These are phyloP conservation scores for Bovichtus diacanthus DNA, from an alignment of 2,797 vertebrate genomes.

Conservation along the genomic window DNA sequence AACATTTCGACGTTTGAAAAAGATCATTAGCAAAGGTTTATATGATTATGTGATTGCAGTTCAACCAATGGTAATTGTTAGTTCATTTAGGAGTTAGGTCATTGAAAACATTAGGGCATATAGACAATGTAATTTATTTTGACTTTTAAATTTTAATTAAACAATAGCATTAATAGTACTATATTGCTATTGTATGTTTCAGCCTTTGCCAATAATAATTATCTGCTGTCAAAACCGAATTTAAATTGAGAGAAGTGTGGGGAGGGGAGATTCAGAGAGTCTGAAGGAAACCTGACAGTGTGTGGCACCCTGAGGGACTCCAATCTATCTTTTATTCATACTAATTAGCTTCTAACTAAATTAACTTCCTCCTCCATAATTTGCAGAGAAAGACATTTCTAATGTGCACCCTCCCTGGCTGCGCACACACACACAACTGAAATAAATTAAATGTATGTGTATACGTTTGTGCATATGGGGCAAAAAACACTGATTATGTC, in stretches of 20 bases:
- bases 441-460: slow-evolving; percentile 35
- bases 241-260: slow-evolving; percentile 37
- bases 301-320: slow-evolving; percentile 70
- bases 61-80: background rate
- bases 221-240: slow-evolving; percentile 47
- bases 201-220: slow-evolving; percentile 26
- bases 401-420: slow-evolving; percentile 59
- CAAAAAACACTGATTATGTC: slow-evolving; percentile 39
- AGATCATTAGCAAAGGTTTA: background rate
- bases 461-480: slow-evolving; percentile 29
- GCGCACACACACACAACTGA: slow-evolving; percentile 7
- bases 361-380: slow-evolving; percentile 79
- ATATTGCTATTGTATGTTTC: background rate
- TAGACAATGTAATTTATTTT: slow-evolving; percentile 9
- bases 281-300: slow-evolving; percentile 70
- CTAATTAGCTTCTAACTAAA: slow-evolving; percentile 80
- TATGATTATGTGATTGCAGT: slow-evolving; percentile 3
- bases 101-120: slow-evolving; percentile 6
- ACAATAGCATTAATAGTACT: slow-evolving; percentile 2
- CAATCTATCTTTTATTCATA: slow-evolving; percentile 81
- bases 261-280: slow-evolving; percentile 20
- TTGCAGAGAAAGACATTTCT: slow-evolving; percentile 72
- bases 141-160: background rate
- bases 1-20: background rate
- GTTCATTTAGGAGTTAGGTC: background rate